These are phyloP conservation scores for Gallinago undulata DNA, from an alignment of 2,113 vertebrate genomes.

Conservation along the genomic window DNA sequence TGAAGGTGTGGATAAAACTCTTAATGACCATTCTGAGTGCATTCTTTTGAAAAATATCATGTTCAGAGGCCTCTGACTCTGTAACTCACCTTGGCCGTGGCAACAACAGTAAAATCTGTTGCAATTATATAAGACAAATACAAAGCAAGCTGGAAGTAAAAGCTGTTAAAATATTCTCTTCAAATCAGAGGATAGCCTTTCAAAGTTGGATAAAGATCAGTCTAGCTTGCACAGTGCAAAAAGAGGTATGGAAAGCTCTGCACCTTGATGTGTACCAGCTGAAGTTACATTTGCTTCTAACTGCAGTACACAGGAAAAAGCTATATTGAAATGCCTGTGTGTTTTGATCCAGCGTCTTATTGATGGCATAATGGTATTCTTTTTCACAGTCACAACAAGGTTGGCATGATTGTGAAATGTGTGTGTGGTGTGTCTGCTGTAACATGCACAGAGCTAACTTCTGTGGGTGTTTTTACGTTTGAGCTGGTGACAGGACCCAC, in stretches of 20 bases:
- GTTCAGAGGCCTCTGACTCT: background rate
- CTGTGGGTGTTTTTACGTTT: background rate
- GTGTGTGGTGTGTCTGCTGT: background rate
- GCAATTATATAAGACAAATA: background rate
- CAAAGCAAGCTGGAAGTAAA: background rate
- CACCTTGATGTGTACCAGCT: background rate
- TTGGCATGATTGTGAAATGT: background rate
- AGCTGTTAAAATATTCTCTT: background rate
- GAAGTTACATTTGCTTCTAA: background rate
- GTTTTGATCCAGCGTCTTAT: background rate
- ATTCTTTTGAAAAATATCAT: background rate
- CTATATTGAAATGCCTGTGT: background rate
- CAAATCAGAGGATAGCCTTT: background rate
- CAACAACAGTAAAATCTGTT: background rate
- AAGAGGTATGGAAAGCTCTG: background rate
- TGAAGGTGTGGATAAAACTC: background rate
- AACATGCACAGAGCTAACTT: background rate
- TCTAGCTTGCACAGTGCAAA: background rate
- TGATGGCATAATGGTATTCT: background rate
- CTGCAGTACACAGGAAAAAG: fast-evolving
- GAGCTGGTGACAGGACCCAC: background rate
- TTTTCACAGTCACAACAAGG: background rate
- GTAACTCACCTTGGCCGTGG: background rate
- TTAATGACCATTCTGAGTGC: background rate
- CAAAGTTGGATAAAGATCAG: background rate